Evolutionary conservation across 2,888 invertebrate genomes (phyloP).

Genomic region (Tridacna gigas): DNA sequence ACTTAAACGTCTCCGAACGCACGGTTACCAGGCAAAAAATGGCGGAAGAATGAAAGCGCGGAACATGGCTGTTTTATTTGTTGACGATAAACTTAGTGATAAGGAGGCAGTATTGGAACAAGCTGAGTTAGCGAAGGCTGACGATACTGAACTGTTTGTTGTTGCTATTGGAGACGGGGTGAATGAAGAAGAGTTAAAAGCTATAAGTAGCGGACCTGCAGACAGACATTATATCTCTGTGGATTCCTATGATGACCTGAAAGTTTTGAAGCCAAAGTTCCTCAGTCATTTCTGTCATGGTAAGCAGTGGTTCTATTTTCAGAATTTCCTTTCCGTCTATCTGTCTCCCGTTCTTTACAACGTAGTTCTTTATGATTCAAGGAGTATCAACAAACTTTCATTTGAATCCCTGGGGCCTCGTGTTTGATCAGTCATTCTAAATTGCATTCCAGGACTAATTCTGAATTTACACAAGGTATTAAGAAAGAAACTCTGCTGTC

Average conservation of each 20-base stretch:
- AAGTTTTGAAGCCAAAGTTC: slow-evolving; percentile 47
- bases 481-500: too few species aligned
- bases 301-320: slow-evolving; percentile 3
- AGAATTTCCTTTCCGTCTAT: too few species aligned
- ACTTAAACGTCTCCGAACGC: slow-evolving; percentile 62
- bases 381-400: too few species aligned
- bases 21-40: slow-evolving; percentile 61
- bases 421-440: too few species aligned
- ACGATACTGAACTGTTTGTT: slow-evolving; percentile 63
- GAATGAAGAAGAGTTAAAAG: slow-evolving; percentile 49
- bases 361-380: too few species aligned
- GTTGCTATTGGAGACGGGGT: slow-evolving; percentile 65
- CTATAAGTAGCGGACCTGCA: slow-evolving; percentile 42
- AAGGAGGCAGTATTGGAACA: slow-evolving; percentile 54
- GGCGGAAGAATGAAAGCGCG: slow-evolving; percentile 62
- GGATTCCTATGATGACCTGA: slow-evolving; percentile 51
- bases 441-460: too few species aligned
- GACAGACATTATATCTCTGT: slow-evolving; percentile 55
- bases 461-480: too few species aligned
- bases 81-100: slow-evolving; percentile 68
- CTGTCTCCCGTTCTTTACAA: too few species aligned
- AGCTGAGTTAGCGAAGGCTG: slow-evolving; percentile 50
- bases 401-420: too few species aligned
- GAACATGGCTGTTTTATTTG: slow-evolving; percentile 74
- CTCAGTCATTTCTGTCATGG: slow-evolving; percentile 58